Conservation (phyloP, 2,797 vertebrate species). For the Australoheros facetus region DNA sequence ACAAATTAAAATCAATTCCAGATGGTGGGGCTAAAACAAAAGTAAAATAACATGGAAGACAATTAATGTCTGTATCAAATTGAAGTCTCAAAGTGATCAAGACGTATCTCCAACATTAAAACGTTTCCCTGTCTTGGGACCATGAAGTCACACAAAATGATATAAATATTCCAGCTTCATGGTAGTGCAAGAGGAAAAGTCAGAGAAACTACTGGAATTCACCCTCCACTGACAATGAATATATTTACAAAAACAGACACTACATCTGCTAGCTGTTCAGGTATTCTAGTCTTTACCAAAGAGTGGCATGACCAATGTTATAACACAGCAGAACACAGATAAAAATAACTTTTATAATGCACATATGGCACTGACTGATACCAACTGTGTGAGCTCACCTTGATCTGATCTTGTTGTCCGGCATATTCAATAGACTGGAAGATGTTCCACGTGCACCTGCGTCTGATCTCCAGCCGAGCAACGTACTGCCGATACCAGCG, state of each 20-base stretch:
- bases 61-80: not conserved
- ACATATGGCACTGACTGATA: not conserved
- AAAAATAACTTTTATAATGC: not conserved
- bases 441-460: constrained; percentile 89
- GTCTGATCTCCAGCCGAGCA: constrained; percentile 86
- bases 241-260: not conserved
- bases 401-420: constrained; percentile 92
- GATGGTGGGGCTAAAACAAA: not conserved
- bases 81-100: not conserved
- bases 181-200: no score
- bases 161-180: not conserved
- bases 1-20: not conserved
- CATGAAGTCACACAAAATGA: not conserved
- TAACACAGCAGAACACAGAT: not conserved
- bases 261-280: not conserved
- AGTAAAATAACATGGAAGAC: not conserved
- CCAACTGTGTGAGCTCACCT: constrained; percentile 77
- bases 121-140: no score
- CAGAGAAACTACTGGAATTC: no score
- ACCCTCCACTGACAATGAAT: no score
- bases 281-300: not conserved
- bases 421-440: constrained; percentile 95
- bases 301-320: not conserved
- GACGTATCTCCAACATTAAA: no score
- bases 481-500: constrained; percentile 91